Conservation (phyloP, 2,888 invertebrate species). For the Meliscaeva auricollis region DNA sequence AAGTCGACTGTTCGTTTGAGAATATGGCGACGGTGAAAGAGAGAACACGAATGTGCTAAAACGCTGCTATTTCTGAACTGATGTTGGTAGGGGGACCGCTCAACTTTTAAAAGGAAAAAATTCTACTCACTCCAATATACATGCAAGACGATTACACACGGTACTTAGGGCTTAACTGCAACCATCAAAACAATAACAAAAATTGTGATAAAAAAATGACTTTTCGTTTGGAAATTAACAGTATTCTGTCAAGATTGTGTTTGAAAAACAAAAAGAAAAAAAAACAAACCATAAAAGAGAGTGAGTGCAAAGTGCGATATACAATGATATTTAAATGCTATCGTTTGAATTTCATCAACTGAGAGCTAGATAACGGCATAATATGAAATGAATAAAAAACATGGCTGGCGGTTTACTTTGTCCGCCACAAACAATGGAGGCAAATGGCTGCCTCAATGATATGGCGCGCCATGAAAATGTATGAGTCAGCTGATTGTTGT, state of each 20-base stretch:
- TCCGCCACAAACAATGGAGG: slow-evolving; percentile 77
- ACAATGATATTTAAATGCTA: background rate
- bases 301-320: slow-evolving; percentile 21
- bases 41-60: slow-evolving; percentile 58
- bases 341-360: slow-evolving; percentile 42
- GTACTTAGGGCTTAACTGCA: background rate
- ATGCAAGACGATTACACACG: slow-evolving; percentile 48
- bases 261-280: background rate
- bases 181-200: slow-evolving; percentile 34
- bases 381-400: slow-evolving; percentile 25
- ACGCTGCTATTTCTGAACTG: slow-evolving; percentile 67
- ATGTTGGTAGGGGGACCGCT: slow-evolving; percentile 32
- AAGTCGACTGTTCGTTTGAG: slow-evolving; percentile 87
- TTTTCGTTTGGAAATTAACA: background rate
- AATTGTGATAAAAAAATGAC: slow-evolving; percentile 32
- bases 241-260: slow-evolving; percentile 10
- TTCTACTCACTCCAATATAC: slow-evolving; percentile 19
- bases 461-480: slow-evolving; percentile 37
- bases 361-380: slow-evolving; percentile 50
- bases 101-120: slow-evolving; percentile 68
- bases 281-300: slow-evolving; percentile 2
- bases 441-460: slow-evolving; percentile 75
- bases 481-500: slow-evolving; percentile 81
- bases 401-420: slow-evolving; percentile 48
- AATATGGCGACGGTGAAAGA: slow-evolving; percentile 53